These are phyloP conservation scores for Pyrgus malvae DNA, from an alignment of 2,888 invertebrate genomes.

Conservation along the genomic window DNA sequence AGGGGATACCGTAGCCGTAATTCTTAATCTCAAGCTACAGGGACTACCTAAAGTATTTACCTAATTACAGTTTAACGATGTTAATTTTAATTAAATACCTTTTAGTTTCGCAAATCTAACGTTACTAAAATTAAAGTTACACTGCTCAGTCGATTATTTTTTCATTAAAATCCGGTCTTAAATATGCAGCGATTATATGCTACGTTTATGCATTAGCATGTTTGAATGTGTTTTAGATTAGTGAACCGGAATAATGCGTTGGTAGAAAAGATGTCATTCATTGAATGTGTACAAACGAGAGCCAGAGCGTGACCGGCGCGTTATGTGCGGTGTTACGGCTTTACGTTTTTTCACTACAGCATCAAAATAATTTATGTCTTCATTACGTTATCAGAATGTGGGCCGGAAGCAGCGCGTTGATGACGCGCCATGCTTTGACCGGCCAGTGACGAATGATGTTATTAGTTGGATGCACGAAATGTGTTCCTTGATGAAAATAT, in stretches of 20 bases:
- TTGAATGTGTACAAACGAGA: constrained; percentile 47
- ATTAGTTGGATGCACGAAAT: constrained; percentile 40
- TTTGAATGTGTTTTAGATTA: constrained; percentile 40
- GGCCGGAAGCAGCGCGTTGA: constrained; percentile 57
- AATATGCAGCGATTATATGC: constrained; percentile 4
- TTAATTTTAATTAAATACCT: too few species aligned
- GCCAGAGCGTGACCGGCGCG: constrained; percentile 66
- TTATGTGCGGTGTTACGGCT: constrained; percentile 65
- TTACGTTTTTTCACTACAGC: constrained; percentile 52
- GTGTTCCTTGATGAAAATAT: background rate
- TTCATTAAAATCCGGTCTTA: constrained; percentile 4
- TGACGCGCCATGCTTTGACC: constrained; percentile 44
- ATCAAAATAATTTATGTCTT: constrained; percentile 73
- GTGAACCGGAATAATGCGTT: constrained; percentile 42
- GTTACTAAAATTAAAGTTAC: too few species aligned
- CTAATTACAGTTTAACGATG: too few species aligned
- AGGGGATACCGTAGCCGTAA: too few species aligned
- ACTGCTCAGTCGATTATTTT: too few species aligned
- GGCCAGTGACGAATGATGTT: constrained; percentile 50
- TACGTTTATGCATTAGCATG: constrained; percentile 63
- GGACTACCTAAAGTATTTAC: too few species aligned
- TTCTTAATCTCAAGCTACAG: too few species aligned
- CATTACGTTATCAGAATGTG: constrained; percentile 62
- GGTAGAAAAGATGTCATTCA: constrained; percentile 53
- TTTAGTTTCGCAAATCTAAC: too few species aligned